Base-by-base conservation (phyloP, 2,113 vertebrate genomes). In the Apaloderma vittatum region DNA sequence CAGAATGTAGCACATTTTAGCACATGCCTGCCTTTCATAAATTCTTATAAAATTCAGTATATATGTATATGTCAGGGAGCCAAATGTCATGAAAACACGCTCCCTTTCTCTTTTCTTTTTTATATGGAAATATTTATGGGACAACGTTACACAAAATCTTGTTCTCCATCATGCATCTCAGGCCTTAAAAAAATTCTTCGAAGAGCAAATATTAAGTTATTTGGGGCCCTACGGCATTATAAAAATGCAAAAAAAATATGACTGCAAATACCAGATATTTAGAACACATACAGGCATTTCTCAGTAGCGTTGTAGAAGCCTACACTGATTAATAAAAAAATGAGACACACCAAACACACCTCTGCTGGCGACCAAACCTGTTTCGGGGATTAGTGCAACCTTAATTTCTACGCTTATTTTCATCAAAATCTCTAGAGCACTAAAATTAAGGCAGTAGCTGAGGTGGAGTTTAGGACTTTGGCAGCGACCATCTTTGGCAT, bases 21-120 rank as follows among this genome's bases (percentile, higher is more conserved):
- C 6, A 79, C 26, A n/a, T 68, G 23, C 57, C 43, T 85, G 73
- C 34, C 23, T 88, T 61, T 48, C 72, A 95, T 70, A 89, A 94
- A 80, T 89, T 71, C 68, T 77, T 68, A 86, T 63, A 81, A 82
- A 87, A 81, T 62, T 89, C 89, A 87, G 21, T 30, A 55, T 40
- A 51, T 65, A 65, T 66, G 57, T 54, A 59, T 32, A 58, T 18
- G 43, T 59, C 34, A 79, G 20, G 26, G n/a, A 89, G 45, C 18
- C 72, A 94, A 95, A 89, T n/a, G 67, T 17, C 62, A 87, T 32
- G 14, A 80, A 91, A 93, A 85, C 30, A 58, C 1, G n/a, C 24
- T 59, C 20, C 5, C 8, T 84, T 62, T 57, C 29, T 66, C 59
- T 76, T 57, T 32, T 66, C 5, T 54, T 63, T 88, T 73, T 83